A percentile compares a stretch with the other conserved stretches of the same genome.
These are phyloP conservation scores for Prionace glauca DNA, from an alignment of 2,797 vertebrate species.

Conservation along the genomic window DNA sequence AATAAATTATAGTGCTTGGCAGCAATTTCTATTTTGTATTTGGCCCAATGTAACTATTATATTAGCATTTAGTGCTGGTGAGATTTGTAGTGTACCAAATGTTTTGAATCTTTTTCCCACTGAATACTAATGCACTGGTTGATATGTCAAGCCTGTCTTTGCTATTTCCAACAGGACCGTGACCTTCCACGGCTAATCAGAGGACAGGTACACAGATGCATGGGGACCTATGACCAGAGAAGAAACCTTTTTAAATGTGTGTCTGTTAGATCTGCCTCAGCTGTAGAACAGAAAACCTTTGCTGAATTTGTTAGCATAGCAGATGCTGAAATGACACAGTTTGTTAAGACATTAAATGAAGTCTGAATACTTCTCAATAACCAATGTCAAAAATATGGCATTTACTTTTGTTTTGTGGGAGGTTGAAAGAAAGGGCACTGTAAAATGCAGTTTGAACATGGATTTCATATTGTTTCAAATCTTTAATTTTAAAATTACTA, in stretches of 20 bases:
- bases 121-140: not conserved
- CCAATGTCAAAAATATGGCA: not conserved
- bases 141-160: slow-evolving; percentile 28
- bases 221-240: slow-evolving; percentile 79
- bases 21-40: slow-evolving; percentile 19
- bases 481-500: not conserved
- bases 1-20: slow-evolving; percentile 5
- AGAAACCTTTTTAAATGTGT: slow-evolving; percentile 75
- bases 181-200: slow-evolving; percentile 83
- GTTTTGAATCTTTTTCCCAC: not conserved
- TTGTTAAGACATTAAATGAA: slow-evolving; percentile 65
- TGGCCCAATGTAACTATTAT: not conserved
- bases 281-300: slow-evolving; percentile 76
- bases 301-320: slow-evolving; percentile 68
- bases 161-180: slow-evolving; percentile 66
- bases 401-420: not conserved
- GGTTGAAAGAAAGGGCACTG: not conserved
- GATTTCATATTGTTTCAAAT: not conserved
- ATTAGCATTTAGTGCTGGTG: not conserved
- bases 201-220: slow-evolving; percentile 79
- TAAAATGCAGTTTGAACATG: not conserved
- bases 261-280: slow-evolving; percentile 73
- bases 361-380: slow-evolving; percentile 49
- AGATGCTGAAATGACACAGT: slow-evolving; percentile 74
- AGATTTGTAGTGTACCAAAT: not conserved